Percentiles rank a stretch among this genome's conserved stretches.
Evolutionary conservation across 2,113 vertebrate genomes (phyloP).

Genomic region (Oceanodroma tethys): DNA sequence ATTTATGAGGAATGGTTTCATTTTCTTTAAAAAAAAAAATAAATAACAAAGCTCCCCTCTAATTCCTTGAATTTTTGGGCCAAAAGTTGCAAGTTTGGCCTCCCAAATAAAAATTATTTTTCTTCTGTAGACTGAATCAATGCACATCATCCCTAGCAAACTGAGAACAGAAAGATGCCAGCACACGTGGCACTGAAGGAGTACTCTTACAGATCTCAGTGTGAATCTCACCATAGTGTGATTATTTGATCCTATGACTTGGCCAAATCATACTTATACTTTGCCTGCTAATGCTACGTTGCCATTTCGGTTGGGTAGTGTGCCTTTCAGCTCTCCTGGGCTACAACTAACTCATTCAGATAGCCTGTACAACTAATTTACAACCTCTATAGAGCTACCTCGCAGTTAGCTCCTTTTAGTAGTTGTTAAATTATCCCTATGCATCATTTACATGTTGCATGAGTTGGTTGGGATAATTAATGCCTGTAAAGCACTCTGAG

Average conservation of each 20-base stretch:
- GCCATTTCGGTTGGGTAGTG: background rate
- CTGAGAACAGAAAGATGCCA: background rate
- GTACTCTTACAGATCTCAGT: background rate
- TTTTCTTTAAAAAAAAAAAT: background rate
- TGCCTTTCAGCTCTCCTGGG: background rate
- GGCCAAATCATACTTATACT: background rate
- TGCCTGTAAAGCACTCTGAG: background rate
- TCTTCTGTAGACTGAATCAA: background rate
- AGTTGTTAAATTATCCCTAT: background rate
- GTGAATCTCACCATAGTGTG: background rate
- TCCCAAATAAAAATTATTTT: background rate
- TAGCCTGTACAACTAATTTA: background rate
- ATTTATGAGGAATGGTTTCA: background rate
- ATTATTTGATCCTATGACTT: background rate
- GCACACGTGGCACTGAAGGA: background rate
- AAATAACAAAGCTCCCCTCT: background rate
- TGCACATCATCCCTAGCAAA: background rate
- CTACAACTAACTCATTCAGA: background rate
- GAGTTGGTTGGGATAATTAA: conserved; percentile 12
- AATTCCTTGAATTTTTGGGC: background rate
- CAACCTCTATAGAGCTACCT: background rate
- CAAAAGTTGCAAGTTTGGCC: background rate
- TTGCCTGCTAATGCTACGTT: background rate
- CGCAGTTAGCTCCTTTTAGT: background rate
- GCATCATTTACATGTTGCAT: background rate